Percentiles rank a stretch among this genome's conserved stretches.
These are phyloP conservation scores for Trichoplusia ni DNA, from an alignment of 1,140 invertebrate genomes.

Conservation along the genomic window DNA sequence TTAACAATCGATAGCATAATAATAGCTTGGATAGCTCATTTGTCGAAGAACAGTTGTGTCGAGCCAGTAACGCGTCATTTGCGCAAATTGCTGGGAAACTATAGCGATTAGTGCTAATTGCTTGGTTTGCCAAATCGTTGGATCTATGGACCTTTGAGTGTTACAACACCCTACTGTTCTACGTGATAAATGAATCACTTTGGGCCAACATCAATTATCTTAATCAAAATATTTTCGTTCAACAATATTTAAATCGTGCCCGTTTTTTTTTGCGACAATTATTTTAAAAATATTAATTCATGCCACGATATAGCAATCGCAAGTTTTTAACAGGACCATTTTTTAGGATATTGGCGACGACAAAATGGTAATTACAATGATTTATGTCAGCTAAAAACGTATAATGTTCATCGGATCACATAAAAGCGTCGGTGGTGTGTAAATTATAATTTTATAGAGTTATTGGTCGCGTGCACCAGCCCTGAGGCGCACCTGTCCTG, in stretches of 20 bases:
- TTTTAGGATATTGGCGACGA: constrained; percentile 6
- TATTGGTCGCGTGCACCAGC: constrained; percentile 44
- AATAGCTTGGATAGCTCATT: constrained; percentile 56
- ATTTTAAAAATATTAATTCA: neutral
- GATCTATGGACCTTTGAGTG: constrained; percentile 51
- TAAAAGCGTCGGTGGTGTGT: neutral
- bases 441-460: constrained; percentile 22
- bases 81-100: constrained; percentile 66
- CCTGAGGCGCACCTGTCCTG: constrained; percentile 68
- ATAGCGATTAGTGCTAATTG: constrained; percentile 71
- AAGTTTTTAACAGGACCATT: constrained; percentile 1
- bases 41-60: constrained; percentile 50
- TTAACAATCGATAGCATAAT: constrained; percentile 46
- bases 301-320: neutral
- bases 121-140: constrained; percentile 63
- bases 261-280: neutral
- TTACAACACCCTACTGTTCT: neutral
- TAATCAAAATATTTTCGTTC: neutral
- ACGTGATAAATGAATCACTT: neutral
- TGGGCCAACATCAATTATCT: neutral
- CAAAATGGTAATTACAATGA: constrained; percentile 1
- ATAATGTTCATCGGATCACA: neutral
- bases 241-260: neutral
- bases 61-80: constrained; percentile 56
- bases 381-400: neutral